Percentiles rank a stretch among this genome's conserved stretches.
These are phyloP conservation scores for Yponomeuta sedellus DNA, from an alignment of 2,888 invertebrate species.

Conservation along the genomic window DNA sequence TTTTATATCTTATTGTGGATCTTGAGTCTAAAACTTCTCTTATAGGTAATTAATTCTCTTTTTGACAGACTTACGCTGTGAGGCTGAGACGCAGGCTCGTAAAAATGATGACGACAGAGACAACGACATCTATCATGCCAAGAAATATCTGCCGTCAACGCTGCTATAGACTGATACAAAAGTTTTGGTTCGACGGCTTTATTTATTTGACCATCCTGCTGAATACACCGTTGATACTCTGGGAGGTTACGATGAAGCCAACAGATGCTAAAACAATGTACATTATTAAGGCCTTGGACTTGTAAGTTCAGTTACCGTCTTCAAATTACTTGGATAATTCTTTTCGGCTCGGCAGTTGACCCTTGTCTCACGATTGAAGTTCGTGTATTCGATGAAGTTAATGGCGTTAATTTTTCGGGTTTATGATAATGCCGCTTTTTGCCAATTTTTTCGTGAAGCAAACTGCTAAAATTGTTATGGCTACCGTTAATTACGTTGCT, in stretches of 20 bases:
- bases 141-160: conserved; percentile 45
- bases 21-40: neutral
- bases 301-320: conserved; percentile 42
- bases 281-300: conserved; percentile 46
- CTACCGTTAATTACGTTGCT: too few relatives aligned
- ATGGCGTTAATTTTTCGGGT: too few relatives aligned
- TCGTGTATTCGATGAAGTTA: neutral
- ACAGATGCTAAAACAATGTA: conserved; percentile 33
- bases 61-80: conserved; percentile 48
- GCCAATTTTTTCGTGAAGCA: too few relatives aligned
- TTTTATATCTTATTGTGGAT: too few relatives aligned
- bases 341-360: too few relatives aligned
- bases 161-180: conserved; percentile 51
- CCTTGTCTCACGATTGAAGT: neutral
- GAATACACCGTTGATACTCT: conserved; percentile 62
- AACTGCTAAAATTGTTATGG: too few relatives aligned
- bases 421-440: too few relatives aligned
- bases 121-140: conserved; percentile 48
- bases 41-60: neutral
- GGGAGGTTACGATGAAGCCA: conserved; percentile 46
- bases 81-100: conserved; percentile 63
- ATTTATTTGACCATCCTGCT: conserved; percentile 59
- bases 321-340: too few relatives aligned
- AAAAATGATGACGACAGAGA: conserved; percentile 49
- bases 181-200: conserved; percentile 61